Base-by-base conservation (phyloP, 1,140 invertebrate species). In the Lordiphosa stackelbergi region DNA sequence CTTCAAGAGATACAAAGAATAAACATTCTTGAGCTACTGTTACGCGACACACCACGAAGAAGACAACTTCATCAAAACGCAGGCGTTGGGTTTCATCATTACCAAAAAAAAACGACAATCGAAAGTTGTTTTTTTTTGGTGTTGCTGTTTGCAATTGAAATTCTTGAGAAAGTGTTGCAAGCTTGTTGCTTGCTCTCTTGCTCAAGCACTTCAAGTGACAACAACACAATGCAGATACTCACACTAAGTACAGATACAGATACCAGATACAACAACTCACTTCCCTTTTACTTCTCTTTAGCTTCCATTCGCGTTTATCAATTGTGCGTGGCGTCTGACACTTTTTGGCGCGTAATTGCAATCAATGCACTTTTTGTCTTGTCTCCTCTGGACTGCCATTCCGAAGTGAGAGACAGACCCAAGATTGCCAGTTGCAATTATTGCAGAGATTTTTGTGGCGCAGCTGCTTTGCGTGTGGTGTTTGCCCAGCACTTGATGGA, bases 161-260 rank as follows among this genome's bases (percentile, higher is more conserved):
- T 81, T 81, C 71, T 81, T 62, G 54, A 46, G 75, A 83, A 75
- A 79, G 75, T 81, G 75, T 74, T 81, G 75, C 75, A 79, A 79
- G 43, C 65, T 34, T 24, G 43, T 47, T 42, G 19, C 10, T 10
- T 11, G 8, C 36, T n/a, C 41, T 34, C 12, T 65, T 53, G 36
- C 48, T 55, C 69, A 71, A 77, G 74, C 74, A 79, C 74, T 79
- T 71, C 62, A 81, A 75, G 77, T 81, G 77, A 77, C 78, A 77
- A 72, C 63, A 63, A 53, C 59, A 56, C 60, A 69, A 68, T 69
- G 55, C 57, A 48, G 41, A 58, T 24, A 24, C 22, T 24, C 22
- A 3, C 22, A 24, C 22, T 24, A 5, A 5, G 22, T 24, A 24
- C 57, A 48, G 41, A 58, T 24, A 38, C 34, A 46, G 54, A 35